A percentile compares a stretch with the other conserved stretches of the same genome.
Evolutionary conservation across 2,888 invertebrate species (phyloP).

Genomic region (Hyposoter didymator): DNA sequence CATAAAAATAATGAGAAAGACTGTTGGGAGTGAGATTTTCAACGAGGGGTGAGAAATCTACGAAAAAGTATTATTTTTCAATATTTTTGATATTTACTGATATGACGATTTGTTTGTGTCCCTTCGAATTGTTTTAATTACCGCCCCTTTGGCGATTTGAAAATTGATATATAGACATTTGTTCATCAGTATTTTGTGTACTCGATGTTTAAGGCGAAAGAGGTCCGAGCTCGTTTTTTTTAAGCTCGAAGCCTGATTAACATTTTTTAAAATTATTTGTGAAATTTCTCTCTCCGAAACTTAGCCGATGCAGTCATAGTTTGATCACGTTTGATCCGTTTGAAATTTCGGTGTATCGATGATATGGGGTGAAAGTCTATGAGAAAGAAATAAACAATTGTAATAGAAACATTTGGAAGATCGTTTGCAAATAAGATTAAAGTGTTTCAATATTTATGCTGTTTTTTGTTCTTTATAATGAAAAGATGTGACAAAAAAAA

Average conservation of each 20-base stretch:
- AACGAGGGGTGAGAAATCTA: slow-evolving; percentile 20
- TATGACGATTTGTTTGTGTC: slow-evolving; percentile 47
- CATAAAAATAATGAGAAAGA: slow-evolving; percentile 53
- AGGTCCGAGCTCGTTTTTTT: slow-evolving; percentile 32
- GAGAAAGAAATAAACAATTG: not conserved
- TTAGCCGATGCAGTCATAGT: slow-evolving; percentile 16
- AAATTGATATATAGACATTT: slow-evolving; percentile 48
- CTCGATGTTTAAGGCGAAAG: slow-evolving; percentile 67
- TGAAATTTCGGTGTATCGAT: not conserved
- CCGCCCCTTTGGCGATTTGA: slow-evolving; percentile 47
- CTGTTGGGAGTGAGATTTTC: slow-evolving; percentile 56
- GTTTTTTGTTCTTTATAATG: slow-evolving; percentile 4
- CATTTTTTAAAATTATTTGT: slow-evolving; percentile 38
- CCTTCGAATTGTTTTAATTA: slow-evolving; percentile 44
- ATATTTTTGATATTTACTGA: slow-evolving; percentile 39
- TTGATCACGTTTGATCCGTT: not conserved
- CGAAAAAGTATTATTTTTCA: slow-evolving; percentile 18
- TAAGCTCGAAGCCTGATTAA: slow-evolving; percentile 42
- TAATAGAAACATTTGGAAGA: slow-evolving; percentile 14
- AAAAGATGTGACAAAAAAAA: not conserved
- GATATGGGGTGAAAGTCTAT: not conserved
- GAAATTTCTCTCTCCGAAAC: slow-evolving; percentile 14
- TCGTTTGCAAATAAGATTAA: not conserved
- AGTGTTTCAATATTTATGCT: not conserved
- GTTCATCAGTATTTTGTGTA: slow-evolving; percentile 50